Conservation (phyloP, 2,797 vertebrate species). For the Oreochromis grahami region DNA sequence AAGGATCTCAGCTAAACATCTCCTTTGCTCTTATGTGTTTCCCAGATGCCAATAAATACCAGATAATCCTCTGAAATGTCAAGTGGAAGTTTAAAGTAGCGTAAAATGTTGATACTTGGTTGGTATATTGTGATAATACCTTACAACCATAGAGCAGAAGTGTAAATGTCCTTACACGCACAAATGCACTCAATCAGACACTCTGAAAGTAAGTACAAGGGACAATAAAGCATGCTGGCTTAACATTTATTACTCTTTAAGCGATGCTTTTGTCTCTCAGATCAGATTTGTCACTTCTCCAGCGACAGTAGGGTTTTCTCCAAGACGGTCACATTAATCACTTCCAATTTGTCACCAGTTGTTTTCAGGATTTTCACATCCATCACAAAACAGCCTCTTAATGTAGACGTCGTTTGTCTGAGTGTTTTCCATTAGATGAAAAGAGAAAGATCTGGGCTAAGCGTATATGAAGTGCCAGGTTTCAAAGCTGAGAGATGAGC, state of each 20-base stretch:
- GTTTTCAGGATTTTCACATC: conserved; percentile 49
- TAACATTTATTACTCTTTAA: conserved; percentile 25
- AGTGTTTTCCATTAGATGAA: conserved; percentile 45
- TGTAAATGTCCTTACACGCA: background rate
- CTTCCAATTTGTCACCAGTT: conserved; percentile 34
- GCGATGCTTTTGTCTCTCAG: background rate
- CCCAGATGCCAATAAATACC: background rate
- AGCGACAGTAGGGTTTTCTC: conserved; percentile 14
- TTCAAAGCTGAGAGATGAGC: conserved; percentile 28
- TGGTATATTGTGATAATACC: background rate
- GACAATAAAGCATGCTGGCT: background rate
- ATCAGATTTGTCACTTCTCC: conserved; percentile 35
- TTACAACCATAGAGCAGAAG: background rate
- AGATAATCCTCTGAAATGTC: background rate
- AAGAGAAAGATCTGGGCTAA: conserved; percentile 48
- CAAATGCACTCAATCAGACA: background rate
- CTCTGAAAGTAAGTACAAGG: background rate
- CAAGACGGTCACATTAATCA: conserved; percentile 43
- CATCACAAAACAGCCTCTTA: conserved; percentile 41
- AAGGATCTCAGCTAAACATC: background rate
- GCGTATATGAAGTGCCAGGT: conserved; percentile 26
- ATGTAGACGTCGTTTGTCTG: conserved; percentile 47
- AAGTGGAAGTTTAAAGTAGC: background rate
- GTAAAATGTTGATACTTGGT: background rate
- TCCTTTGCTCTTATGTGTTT: background rate